A percentile compares a stretch with the other conserved stretches of the same genome.
These are phyloP conservation scores for Notechis scutatus DNA, from an alignment of 2,113 vertebrate species.

Conservation along the genomic window DNA sequence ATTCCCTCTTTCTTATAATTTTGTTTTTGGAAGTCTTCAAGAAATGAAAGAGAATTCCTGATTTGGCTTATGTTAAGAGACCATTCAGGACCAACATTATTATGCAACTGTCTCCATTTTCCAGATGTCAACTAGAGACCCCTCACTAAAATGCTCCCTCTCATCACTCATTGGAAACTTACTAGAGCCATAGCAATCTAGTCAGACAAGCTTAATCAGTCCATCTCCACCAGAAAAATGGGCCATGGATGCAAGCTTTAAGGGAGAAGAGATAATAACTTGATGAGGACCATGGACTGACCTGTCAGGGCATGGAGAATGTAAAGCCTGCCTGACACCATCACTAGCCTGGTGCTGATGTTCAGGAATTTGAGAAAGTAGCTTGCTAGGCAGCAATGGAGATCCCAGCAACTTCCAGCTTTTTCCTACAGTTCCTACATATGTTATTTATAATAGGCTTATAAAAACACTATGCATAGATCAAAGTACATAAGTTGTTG, in stretches of 20 bases:
- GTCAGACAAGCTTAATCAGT: neutral
- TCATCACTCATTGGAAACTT: neutral
- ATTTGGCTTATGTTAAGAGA: neutral
- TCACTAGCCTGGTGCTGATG: neutral
- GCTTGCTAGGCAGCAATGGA: neutral
- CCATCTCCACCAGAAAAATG: neutral
- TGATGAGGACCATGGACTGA: neutral
- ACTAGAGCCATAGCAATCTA: neutral
- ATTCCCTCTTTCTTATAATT: neutral
- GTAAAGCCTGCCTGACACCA: neutral
- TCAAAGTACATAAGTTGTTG: neutral
- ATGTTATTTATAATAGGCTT: neutral
- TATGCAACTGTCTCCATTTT: neutral
- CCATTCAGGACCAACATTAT: neutral
- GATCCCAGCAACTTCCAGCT: neutral
- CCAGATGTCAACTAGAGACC: neutral
- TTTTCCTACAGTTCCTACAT: neutral
- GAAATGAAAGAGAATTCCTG: neutral
- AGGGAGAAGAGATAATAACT: neutral
- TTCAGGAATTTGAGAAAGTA: neutral
- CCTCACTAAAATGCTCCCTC: neutral
- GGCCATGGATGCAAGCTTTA: neutral
- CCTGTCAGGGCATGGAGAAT: neutral
- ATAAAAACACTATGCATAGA: neutral
- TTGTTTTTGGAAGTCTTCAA: neutral